Evolutionary conservation across 2,888 invertebrate genomes (phyloP), one percentile per base, ranked within the genome.

Genomic region (Hedya salicella): DNA sequence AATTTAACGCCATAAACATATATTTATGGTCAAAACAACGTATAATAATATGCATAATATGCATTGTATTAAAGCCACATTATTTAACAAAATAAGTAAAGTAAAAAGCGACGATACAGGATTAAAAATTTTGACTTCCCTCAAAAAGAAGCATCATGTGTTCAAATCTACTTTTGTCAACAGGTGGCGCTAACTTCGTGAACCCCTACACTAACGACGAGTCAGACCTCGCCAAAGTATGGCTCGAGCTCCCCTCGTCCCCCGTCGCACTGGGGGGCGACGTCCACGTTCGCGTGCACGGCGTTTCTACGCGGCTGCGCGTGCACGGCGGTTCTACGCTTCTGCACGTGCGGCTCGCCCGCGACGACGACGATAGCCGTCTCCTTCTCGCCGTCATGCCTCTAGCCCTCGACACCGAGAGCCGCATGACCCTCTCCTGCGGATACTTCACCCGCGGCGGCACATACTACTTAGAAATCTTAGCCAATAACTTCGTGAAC

Each of bases 201-300:
- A 91, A 91, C 69, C 91, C 91, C 1, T 88, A 86, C 79, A 75
- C 80, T 9, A 86, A 79, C 70, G 88, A 89, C 73, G 88, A 88
- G 42, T 80, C 81, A 1, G 89, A 91, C 65, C 83, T 92, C 48
- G 86, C 81, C 73, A 85, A 89, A 84, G 87, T 91, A 91, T 91
- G 94, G 89, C 91, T 95, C 77, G 93, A 95, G 81, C 94, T 96
- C 75, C 96, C 96, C n/a, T 93, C 94, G 71, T 94, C 95, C 52
- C 95, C 96, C 81, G 95, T 95, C 68, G 96, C 96, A 32, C 89
- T 97, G 74, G 96, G 96, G 73, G 96, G 96, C 71, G 96, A 97
- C 85, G 94, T 97, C 68, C 95, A 95, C 81, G 94, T 97, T 73
- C 94, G 94, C 82, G 94, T 96, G 75, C 93, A 93, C 79, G 94